Conservation (phyloP, 2,113 vertebrate genomes). For the Probosciger aterrimus region DNA sequence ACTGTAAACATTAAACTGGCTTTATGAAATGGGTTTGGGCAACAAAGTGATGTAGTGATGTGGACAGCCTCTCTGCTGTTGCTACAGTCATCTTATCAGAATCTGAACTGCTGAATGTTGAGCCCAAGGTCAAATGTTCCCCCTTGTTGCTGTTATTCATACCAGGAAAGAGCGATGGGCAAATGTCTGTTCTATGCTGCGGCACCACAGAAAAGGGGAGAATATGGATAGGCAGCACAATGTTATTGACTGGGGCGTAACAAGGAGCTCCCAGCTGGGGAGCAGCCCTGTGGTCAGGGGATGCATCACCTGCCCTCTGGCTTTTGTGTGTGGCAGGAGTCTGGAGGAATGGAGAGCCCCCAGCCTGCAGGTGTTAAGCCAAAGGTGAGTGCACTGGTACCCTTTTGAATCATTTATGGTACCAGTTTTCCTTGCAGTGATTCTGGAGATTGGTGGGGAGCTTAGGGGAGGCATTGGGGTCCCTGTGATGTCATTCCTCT, state of each 20-base stretch:
- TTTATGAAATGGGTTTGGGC: background rate
- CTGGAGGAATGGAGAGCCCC: background rate
- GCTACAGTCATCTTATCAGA: background rate
- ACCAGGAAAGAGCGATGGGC: background rate
- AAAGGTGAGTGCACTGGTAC: background rate
- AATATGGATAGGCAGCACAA: rapidly evolving
- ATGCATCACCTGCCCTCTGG: rapidly evolving
- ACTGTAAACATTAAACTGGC: background rate
- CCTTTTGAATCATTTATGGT: rapidly evolving
- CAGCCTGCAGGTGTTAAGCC: background rate
- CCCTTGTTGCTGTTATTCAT: rapidly evolving
- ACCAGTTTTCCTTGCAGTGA: rapidly evolving
- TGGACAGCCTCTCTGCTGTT: rapidly evolving
- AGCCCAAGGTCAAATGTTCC: background rate
- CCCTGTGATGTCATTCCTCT: rapidly evolving
- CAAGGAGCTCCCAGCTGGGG: background rate
- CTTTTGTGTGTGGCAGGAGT: rapidly evolving
- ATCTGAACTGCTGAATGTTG: no score
- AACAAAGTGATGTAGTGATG: background rate
- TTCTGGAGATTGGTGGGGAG: background rate
- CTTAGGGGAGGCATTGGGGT: rapidly evolving
- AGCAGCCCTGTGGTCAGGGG: rapidly evolving
- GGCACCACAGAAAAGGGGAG: rapidly evolving
- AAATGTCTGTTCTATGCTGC: background rate
- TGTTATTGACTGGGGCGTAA: rapidly evolving